A percentile compares a stretch with the other conserved stretches of the same genome.
Evolutionary conservation across 92 coral and sea anemone genomes (phyloP).

Genomic region (Bergia sp.): DNA sequence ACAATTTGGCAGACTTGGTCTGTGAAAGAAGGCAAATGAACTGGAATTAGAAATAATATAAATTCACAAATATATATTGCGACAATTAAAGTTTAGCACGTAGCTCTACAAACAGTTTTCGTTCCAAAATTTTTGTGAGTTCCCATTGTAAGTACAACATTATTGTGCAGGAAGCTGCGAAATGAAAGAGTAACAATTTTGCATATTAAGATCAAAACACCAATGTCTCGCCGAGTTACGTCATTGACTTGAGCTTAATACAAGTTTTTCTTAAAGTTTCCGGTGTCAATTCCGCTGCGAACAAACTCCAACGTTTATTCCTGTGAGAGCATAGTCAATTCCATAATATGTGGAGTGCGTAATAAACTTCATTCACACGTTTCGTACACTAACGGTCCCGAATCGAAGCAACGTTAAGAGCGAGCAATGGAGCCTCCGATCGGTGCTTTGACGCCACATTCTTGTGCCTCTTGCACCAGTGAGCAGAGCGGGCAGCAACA

Average conservation of each 20-base stretch:
- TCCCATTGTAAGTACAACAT: too few relatives aligned
- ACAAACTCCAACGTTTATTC: not conserved
- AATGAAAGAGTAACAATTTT: not conserved
- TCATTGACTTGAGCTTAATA: not conserved
- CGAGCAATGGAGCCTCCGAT: conserved; percentile 91
- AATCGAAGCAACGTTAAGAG: conserved; percentile 37
- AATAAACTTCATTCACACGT: not conserved
- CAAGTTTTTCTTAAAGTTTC: not conserved
- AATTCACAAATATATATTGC: too few relatives aligned
- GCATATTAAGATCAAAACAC: not conserved
- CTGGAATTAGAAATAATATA: not conserved
- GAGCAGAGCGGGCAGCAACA: conserved; percentile 90
- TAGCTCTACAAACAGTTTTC: not conserved
- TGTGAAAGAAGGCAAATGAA: not conserved
- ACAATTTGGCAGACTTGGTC: not conserved
- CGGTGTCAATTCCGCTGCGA: not conserved
- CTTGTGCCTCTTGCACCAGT: conserved; percentile 88
- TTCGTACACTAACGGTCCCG: not conserved
- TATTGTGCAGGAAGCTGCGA: not conserved
- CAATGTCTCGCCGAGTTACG: not conserved
- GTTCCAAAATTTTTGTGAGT: too few relatives aligned
- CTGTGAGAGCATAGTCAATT: not conserved
- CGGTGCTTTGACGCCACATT: conserved; percentile 92
- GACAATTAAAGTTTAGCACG: not conserved
- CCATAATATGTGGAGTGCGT: too few relatives aligned